A percentile compares a stretch with the other conserved stretches of the same genome.
phyloP scores from a whole-genome alignment of 2,888 invertebrate species.

The Chelonus formosanus region DNA sequence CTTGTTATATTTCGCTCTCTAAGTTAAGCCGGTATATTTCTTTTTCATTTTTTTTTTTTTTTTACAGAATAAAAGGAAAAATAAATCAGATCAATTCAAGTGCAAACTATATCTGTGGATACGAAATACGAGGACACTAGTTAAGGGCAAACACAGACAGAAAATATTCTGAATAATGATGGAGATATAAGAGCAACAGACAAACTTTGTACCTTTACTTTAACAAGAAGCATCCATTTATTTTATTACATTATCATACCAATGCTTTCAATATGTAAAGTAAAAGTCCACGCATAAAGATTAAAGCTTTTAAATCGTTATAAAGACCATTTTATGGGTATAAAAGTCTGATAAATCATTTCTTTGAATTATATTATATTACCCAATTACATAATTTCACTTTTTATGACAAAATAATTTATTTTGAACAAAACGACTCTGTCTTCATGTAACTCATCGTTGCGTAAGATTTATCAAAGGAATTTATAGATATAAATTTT shows the following conservation, averaged over 20 bases:
- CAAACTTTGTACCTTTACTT: conserved; percentile 45
- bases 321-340: background rate
- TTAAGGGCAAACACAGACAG: too few species aligned
- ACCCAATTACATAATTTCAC: background rate
- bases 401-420: too few species aligned
- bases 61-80: conserved; percentile 24
- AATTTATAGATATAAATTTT: conserved; percentile 30
- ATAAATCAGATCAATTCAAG: conserved; percentile 14
- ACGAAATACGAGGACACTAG: conserved; percentile 22
- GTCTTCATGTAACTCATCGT: conserved; percentile 57
- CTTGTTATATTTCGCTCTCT: conserved; percentile 64
- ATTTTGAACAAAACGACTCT: conserved; percentile 9
- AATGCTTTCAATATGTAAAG: conserved; percentile 62
- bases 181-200: too few species aligned
- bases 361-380: conserved; percentile 6
- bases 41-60: conserved; percentile 8
- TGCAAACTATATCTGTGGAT: conserved; percentile 13
- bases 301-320: conserved; percentile 57
- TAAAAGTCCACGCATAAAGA: conserved; percentile 43
- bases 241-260: conserved; percentile 66
- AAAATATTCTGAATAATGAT: too few species aligned
- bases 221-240: conserved; percentile 61
- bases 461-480: conserved; percentile 61
- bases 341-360: conserved; percentile 6
- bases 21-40: conserved; percentile 48